These are phyloP conservation scores for Liodrosophila aerea DNA, from an alignment of 2,888 invertebrate species.

Conservation along the genomic window DNA sequence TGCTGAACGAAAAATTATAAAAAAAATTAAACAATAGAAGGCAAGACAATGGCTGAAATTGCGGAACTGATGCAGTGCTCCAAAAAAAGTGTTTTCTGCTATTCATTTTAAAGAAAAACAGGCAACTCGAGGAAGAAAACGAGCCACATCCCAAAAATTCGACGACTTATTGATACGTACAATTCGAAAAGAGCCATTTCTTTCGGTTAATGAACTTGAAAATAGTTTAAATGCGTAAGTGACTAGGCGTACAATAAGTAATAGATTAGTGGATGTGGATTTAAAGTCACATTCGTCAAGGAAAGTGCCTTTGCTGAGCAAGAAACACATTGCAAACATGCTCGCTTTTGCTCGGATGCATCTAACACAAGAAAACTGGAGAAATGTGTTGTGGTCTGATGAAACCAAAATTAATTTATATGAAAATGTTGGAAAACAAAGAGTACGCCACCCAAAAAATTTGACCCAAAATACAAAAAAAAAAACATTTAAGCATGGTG, in stretches of 20 bases:
- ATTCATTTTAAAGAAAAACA: neutral
- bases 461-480: no score
- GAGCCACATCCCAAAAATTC: constrained; percentile 2
- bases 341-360: neutral
- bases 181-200: constrained; percentile 1
- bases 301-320: neutral
- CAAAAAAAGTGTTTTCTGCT: constrained; percentile 5
- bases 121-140: constrained; percentile 4
- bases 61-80: neutral
- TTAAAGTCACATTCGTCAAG: constrained; percentile 2
- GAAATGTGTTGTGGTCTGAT: neutral
- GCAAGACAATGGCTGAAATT: neutral
- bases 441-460: no score
- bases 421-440: constrained; percentile 1
- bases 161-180: neutral
- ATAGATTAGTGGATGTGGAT: neutral
- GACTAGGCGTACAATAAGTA: constrained; percentile 2
- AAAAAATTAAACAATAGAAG: neutral
- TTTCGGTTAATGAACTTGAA: neutral
- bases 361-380: neutral
- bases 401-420: neutral
- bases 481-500: no score
- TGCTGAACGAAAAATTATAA: neutral
- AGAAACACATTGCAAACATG: neutral
- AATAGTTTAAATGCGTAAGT: neutral